phyloP scores from a whole-genome alignment of 2,888 invertebrate genomes.

The Cetonia aurata region DNA sequence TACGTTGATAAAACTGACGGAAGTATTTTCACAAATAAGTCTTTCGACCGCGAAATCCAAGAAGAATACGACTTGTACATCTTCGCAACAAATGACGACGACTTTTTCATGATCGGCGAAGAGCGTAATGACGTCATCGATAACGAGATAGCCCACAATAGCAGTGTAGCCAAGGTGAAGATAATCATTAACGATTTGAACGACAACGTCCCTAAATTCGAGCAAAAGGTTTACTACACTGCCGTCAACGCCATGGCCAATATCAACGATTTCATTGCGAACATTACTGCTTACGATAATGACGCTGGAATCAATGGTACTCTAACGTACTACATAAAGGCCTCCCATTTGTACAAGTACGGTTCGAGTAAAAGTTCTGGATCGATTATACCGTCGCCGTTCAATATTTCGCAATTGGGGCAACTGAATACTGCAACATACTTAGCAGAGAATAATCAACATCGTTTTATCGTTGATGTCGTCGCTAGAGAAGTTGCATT shows the following conservation, averaged over 20 bases:
- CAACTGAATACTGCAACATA: conserved; percentile 81
- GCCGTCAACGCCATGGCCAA: conserved; percentile 84
- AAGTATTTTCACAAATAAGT: conserved; percentile 81
- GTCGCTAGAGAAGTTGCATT: conserved; percentile 85
- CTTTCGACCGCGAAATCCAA: conserved; percentile 85
- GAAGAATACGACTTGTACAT: conserved; percentile 82
- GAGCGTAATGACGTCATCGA: conserved; percentile 67
- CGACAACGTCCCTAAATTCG: conserved; percentile 81
- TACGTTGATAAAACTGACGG: conserved; percentile 85
- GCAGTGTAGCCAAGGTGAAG: conserved; percentile 78
- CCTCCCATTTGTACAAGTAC: conserved; percentile 85
- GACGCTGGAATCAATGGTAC: conserved; percentile 89
- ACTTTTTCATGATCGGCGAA: conserved; percentile 73
- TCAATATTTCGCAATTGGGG: conserved; percentile 81
- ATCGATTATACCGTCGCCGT: conserved; percentile 90
- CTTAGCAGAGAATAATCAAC: conserved; percentile 91
- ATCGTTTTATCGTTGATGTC: conserved; percentile 86
- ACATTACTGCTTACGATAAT: conserved; percentile 84
- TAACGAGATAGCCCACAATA: conserved; percentile 68
- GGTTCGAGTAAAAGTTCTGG: conserved; percentile 83
- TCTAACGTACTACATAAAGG: conserved; percentile 83
- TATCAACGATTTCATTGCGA: conserved; percentile 79
- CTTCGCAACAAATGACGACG: conserved; percentile 86
- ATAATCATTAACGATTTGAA: conserved; percentile 85
- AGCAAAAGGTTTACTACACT: conserved; percentile 62